Evolutionary conservation across 2,888 invertebrate genomes (phyloP).

Genomic region (Agriotes lineatus): DNA sequence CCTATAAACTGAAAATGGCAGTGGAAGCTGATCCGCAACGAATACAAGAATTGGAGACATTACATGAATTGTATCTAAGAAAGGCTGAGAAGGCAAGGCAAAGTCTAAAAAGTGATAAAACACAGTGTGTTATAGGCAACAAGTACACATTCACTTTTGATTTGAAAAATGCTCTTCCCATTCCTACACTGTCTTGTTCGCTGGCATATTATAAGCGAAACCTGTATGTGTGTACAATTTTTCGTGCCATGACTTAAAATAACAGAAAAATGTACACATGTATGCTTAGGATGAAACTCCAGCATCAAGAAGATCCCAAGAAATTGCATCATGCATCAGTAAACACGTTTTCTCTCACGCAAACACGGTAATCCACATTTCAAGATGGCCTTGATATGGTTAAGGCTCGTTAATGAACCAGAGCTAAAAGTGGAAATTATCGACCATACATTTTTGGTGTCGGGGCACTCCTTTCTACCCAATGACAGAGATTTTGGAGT

Average conservation of each 20-base stretch:
- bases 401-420: neutral
- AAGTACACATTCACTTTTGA: no score
- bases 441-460: constrained; percentile 36
- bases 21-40: constrained; percentile 30
- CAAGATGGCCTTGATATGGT: no score
- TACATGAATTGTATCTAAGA: constrained; percentile 23
- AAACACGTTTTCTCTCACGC: constrained; percentile 9
- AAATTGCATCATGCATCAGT: constrained; percentile 38
- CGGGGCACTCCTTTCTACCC: constrained; percentile 29
- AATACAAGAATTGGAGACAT: constrained; percentile 10
- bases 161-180: no score
- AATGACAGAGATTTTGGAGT: constrained; percentile 33
- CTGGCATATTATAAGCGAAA: no score
- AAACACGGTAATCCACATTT: neutral
- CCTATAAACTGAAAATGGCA: no score
- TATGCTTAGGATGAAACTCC: constrained; percentile 55
- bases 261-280: no score
- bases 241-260: no score
- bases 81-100: constrained; percentile 16
- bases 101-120: neutral
- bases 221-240: no score
- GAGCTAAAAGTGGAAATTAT: constrained; percentile 27
- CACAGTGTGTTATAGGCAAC: no score
- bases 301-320: constrained; percentile 54
- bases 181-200: no score